phyloP scores from a whole-genome alignment of 2,888 invertebrate species.

The Heliconius ismenius region DNA sequence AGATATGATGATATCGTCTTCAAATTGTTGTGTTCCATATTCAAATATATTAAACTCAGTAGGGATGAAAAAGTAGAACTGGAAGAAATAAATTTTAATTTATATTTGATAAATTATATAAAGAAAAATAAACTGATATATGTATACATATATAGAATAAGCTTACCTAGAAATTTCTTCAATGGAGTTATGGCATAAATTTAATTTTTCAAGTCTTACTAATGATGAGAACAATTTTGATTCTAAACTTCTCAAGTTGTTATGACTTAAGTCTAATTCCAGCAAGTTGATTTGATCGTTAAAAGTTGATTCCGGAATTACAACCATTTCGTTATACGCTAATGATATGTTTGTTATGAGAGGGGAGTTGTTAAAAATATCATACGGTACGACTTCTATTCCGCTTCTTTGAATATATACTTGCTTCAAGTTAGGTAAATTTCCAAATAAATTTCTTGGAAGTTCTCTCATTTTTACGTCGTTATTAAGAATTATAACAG shows the following conservation, averaged over 20 bases:
- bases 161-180: slow-evolving; percentile 82
- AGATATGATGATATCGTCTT: slow-evolving; percentile 68
- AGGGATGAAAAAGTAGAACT: slow-evolving; percentile 80
- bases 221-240: slow-evolving; percentile 82
- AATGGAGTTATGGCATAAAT: slow-evolving; percentile 85
- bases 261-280: slow-evolving; percentile 84
- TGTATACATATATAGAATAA: slow-evolving; percentile 22
- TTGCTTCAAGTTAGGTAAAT: slow-evolving; percentile 79
- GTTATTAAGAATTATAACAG: slow-evolving; percentile 82
- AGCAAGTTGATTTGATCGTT: slow-evolving; percentile 83
- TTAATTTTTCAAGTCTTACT: slow-evolving; percentile 80
- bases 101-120: background rate
- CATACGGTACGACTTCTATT: slow-evolving; percentile 81
- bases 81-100: slow-evolving; percentile 50
- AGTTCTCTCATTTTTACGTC: slow-evolving; percentile 81
- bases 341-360: slow-evolving; percentile 83
- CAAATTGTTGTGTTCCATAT: slow-evolving; percentile 71
- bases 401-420: slow-evolving; percentile 83
- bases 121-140: background rate
- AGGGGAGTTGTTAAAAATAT: slow-evolving; percentile 83
- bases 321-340: slow-evolving; percentile 79
- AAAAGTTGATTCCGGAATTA: slow-evolving; percentile 84
- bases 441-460: slow-evolving; percentile 82
- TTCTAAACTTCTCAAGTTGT: slow-evolving; percentile 82
- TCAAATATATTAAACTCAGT: slow-evolving; percentile 74